Base-by-base conservation (phyloP, 2,888 invertebrate species). In the Dendrolimus pini region DNA sequence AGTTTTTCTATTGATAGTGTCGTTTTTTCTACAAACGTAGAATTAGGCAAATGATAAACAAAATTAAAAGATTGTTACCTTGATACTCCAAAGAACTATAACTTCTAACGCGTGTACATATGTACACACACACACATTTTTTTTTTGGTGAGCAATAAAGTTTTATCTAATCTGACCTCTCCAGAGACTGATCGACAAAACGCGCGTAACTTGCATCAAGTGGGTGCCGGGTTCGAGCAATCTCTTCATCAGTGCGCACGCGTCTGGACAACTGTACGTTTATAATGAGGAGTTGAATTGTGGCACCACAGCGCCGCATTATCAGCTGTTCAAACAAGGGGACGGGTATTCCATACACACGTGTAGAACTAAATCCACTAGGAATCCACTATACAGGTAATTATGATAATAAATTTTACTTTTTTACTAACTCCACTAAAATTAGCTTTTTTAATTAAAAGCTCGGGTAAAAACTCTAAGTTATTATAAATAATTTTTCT, bases 181-280 rank as follows among this genome's bases (percentile, higher is more conserved):
- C 64, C 93, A 96, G 96, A 93, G 97, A 83, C 91, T 96, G 79
- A 97, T 98, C 77, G 98, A 98, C 85, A 98, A 98, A 87, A 96
- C 95, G 56, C 94, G 96, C 75, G 98, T 99, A 72, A 99, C 99
- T 54, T 99, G 99, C 88, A 95, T 99, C 77, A 95, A 96, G 75
- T 99, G 99, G 99, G 95, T 99, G 69, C 99, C 99, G 18, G 97
- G 96, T 59, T 98, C 98, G 56, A 94, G 96, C 70, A 97, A 97
- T 78, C 92, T 98, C 71, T 99, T 99, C 86, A 92, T 99, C 71
- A 97, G 97, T 60, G 96, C 99, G 56, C 98, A 99, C 86, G 94
- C 96, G 63, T 98, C 98, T 60, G 99, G 99, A 18, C 97, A 98
- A 80, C 93, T 99, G 74, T 99, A 99, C 91, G 94, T 99, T 58